Evolutionary conservation across 2,888 invertebrate genomes (phyloP), one percentile per base, ranked within the genome.

Genomic region (Exephanes ischioxanthus): DNA sequence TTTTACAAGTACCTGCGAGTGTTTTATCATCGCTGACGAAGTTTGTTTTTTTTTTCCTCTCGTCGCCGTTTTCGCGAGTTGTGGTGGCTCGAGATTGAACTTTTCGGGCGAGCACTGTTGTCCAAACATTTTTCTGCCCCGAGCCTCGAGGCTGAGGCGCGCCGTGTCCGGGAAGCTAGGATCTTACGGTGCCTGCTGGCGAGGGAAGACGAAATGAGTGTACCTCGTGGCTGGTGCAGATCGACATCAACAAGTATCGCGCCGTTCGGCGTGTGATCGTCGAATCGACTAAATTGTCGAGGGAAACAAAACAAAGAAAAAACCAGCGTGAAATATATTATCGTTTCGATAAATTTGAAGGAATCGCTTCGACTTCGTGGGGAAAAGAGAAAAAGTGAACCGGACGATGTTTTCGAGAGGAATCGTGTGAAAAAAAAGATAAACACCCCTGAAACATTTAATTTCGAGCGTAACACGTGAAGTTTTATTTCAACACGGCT

Each of bases 181-280:
- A 58, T 14, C 26, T 26, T 22, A 14, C 22, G 26, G 75, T 63
- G 22, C 73, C 70, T 53, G 30, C 75, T 63, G 68, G 41, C 41
- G 41, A 61, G 14, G 66, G 61, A 14, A 45, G 5, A 41, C 41
- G 41, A 11, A 45, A 22, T 58, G 26, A 26, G 22, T 26, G 26
- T 58, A 26, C 26, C 58, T 26, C 58, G 58, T 58, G 58, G 26
- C 58, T 11, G 41, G 41, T 41, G 26, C 58, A 11, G 58, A 58
- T 58, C 58, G 22, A 45, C 5, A 55, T 41, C 55, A 71, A 71
- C 71, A 55, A 71, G 71, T 71, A 55, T 19, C 37, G 37, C 55
- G 22, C 11, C 37, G 53, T 53, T 55, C 58, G 58, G 11, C 26
- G 58, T 26, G 22, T 26, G 53, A 41, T 26, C 33, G 14, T 61